Evolutionary conservation across 2,797 vertebrate species (phyloP).

Genomic region (Emydoidea blandingii): DNA sequence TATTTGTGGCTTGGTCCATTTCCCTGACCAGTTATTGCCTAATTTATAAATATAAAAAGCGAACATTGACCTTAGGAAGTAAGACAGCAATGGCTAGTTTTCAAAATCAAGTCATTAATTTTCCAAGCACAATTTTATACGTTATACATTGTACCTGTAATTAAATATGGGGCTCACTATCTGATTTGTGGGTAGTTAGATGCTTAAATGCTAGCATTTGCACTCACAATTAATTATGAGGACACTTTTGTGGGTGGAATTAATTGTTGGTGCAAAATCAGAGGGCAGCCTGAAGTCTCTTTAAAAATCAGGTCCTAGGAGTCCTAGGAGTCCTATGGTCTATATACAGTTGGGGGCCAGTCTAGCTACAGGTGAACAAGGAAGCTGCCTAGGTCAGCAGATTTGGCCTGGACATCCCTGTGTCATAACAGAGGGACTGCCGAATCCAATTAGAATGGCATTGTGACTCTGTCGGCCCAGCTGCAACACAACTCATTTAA

Average conservation of each 20-base stretch:
- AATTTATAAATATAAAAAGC: not conserved
- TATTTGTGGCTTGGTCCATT: conserved; percentile 6
- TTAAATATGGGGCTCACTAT: not conserved
- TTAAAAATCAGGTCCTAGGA: not conserved
- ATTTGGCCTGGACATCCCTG: not conserved
- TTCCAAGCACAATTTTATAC: not conserved
- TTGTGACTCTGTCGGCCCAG: not conserved
- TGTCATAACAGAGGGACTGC: not conserved
- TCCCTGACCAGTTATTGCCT: not conserved
- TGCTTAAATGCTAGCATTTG: not conserved
- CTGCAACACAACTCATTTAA: not conserved
- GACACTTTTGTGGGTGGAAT: not conserved
- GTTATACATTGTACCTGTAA: not conserved
- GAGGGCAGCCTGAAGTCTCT: not conserved
- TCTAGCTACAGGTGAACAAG: not conserved
- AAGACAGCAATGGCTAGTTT: not conserved
- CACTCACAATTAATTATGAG: not conserved
- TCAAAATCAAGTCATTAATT: not conserved
- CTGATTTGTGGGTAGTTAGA: not conserved
- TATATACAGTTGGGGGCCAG: not conserved
- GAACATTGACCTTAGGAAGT: not conserved
- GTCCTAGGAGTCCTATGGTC: not conserved
- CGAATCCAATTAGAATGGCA: not conserved
- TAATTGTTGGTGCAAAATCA: not conserved
- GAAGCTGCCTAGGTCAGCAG: not conserved